Conservation (phyloP, 2,888 invertebrate genomes). For the Crocallis elinguaria region DNA sequence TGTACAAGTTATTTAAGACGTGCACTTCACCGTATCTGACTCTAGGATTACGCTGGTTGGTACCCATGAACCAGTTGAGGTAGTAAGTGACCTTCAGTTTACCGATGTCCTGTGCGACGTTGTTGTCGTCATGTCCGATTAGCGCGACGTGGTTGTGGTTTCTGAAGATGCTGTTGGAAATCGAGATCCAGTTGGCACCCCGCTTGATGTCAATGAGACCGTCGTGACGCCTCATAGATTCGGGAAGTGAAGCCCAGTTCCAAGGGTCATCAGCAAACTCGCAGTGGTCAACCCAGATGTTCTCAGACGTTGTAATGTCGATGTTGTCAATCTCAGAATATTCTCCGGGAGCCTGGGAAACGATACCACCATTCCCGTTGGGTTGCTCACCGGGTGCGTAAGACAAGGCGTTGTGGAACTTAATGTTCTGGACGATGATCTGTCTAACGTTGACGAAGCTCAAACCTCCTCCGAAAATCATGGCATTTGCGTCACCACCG, state of each 20-base stretch:
- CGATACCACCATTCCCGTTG: slow-evolving; percentile 20
- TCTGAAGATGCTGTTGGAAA: slow-evolving; percentile 33
- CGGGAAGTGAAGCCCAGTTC: neutral
- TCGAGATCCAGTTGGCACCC: slow-evolving; percentile 18
- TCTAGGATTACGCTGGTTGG: slow-evolving; percentile 27
- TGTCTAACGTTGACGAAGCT: neutral
- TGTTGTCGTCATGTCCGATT: slow-evolving; percentile 27
- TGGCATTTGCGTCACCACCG: slow-evolving; percentile 22
- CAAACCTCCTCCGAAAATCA: slow-evolving; percentile 20
- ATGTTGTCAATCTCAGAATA: slow-evolving; percentile 14
- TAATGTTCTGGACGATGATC: slow-evolving; percentile 17
- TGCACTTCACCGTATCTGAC: slow-evolving; percentile 34
- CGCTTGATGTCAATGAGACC: slow-evolving; percentile 27
- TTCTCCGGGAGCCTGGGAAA: neutral
- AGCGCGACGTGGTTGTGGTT: slow-evolving; percentile 30
- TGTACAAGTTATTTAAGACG: slow-evolving; percentile 33
- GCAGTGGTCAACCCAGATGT: slow-evolving; percentile 20
- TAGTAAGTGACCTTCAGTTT: slow-evolving; percentile 22
- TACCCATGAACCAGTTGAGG: slow-evolving; percentile 31
- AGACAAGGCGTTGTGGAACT: slow-evolving; percentile 18
- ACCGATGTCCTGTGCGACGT: slow-evolving; percentile 14
- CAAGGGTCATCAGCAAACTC: slow-evolving; percentile 35
- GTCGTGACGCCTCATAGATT: slow-evolving; percentile 27
- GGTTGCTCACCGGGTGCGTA: slow-evolving; percentile 18
- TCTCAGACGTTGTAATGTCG: neutral